These are phyloP conservation scores for Mimachlamys varia DNA, from an alignment of 2,888 invertebrate species.

Conservation along the genomic window DNA sequence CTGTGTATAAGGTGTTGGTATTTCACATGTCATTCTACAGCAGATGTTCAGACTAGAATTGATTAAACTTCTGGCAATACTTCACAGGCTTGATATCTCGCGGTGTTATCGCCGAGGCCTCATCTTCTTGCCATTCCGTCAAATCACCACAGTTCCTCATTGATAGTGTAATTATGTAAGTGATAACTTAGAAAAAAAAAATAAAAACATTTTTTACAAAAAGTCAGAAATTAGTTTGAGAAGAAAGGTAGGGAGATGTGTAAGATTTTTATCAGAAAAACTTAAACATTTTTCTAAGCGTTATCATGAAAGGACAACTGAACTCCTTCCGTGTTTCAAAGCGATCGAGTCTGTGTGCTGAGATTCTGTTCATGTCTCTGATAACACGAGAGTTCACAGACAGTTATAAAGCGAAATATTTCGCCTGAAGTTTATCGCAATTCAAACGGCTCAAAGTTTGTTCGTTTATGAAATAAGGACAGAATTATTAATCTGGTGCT, in stretches of 20 bases:
- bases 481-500: too few species aligned
- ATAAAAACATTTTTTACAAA: background rate
- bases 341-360: background rate
- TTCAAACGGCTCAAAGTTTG: too few species aligned
- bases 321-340: background rate
- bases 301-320: background rate
- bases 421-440: too few species aligned
- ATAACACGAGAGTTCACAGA: background rate
- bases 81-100: background rate
- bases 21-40: too few species aligned
- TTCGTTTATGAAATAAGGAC: too few species aligned
- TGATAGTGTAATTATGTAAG: background rate
- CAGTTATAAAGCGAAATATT: background rate
- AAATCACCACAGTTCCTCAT: background rate
- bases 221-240: background rate
- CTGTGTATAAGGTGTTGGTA: background rate
- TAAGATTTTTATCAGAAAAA: slow-evolving; percentile 3
- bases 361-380: background rate
- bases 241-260: background rate
- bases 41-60: background rate
- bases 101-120: background rate
- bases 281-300: background rate
- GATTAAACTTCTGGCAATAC: background rate
- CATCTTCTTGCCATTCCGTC: background rate
- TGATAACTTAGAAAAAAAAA: background rate